Percentiles rank a stretch among this genome's conserved stretches.
phyloP scores from a whole-genome alignment of 2,888 invertebrate species.

The Tenodera sinensis region DNA sequence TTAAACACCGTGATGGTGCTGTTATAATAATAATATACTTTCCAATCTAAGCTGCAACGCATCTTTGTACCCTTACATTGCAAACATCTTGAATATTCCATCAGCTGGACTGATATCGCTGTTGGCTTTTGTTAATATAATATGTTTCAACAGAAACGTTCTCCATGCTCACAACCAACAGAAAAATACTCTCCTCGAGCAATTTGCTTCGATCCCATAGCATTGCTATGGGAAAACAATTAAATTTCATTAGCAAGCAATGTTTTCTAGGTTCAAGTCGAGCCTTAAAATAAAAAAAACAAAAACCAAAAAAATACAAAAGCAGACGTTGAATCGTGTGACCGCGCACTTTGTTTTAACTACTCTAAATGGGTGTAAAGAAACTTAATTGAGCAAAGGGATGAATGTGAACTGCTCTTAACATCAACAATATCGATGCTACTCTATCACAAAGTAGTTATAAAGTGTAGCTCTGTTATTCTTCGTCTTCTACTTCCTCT shows the following conservation, averaged over 20 bases:
- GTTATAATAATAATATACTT: background rate
- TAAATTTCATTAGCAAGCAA: background rate
- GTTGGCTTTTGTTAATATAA: background rate
- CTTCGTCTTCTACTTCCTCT: background rate
- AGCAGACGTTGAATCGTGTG: background rate
- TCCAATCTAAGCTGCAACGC: background rate
- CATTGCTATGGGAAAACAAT: background rate
- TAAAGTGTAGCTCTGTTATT: too few relatives aligned
- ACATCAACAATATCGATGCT: slow-evolving; percentile 1
- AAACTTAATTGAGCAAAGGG: slow-evolving; percentile 6
- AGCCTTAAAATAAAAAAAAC: background rate
- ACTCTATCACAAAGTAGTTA: background rate
- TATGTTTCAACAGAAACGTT: background rate
- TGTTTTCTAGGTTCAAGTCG: background rate
- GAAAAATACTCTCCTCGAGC: background rate
- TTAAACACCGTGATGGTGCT: background rate
- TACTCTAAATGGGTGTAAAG: background rate
- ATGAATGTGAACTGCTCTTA: background rate
- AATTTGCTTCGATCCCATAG: background rate
- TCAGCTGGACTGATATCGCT: background rate
- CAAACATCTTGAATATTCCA: too few relatives aligned
- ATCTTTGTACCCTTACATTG: too few relatives aligned
- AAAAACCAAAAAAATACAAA: background rate
- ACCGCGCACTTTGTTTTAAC: background rate
- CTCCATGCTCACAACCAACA: background rate